A percentile compares a stretch with the other conserved stretches of the same genome.
phyloP scores from a whole-genome alignment of 1,140 invertebrate species.

The Macrobrachium nipponense region DNA sequence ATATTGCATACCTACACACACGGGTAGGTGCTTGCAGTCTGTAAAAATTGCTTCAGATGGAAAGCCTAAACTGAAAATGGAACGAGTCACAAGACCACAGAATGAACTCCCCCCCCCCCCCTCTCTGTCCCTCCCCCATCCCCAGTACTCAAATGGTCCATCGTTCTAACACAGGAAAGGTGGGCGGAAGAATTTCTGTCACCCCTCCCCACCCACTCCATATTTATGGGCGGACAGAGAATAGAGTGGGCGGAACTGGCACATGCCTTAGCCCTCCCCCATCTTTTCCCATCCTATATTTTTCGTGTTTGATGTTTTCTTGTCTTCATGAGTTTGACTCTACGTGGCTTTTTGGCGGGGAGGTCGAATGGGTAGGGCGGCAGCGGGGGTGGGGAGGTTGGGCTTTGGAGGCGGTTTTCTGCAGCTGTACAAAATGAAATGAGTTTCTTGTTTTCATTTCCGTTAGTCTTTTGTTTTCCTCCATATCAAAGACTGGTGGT shows the following conservation, averaged over 20 bases:
- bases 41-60: too few relatives aligned
- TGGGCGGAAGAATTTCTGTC: not conserved
- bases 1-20: too few relatives aligned
- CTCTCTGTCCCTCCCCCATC: not conserved
- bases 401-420: not conserved
- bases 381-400: too few relatives aligned
- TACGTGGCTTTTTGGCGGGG: conserved; percentile 15
- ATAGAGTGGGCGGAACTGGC: not conserved
- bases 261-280: not conserved
- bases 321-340: conserved; percentile 1
- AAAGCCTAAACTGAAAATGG: too few relatives aligned
- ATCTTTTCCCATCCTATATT: not conserved
- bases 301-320: not conserved
- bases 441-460: not conserved
- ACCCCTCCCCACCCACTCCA: not conserved
- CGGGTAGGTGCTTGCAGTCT: too few relatives aligned
- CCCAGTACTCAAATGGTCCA: not conserved
- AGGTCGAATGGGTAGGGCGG: not conserved
- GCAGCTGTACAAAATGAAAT: not conserved
- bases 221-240: conserved; percentile 2
- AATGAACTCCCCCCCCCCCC: too few relatives aligned
- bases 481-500: too few relatives aligned
- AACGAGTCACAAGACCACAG: too few relatives aligned
- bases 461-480: not conserved
- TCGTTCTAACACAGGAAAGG: too few relatives aligned